These are phyloP conservation scores for Carassius carassius DNA, from an alignment of 2,113 vertebrate genomes.

Conservation along the genomic window DNA sequence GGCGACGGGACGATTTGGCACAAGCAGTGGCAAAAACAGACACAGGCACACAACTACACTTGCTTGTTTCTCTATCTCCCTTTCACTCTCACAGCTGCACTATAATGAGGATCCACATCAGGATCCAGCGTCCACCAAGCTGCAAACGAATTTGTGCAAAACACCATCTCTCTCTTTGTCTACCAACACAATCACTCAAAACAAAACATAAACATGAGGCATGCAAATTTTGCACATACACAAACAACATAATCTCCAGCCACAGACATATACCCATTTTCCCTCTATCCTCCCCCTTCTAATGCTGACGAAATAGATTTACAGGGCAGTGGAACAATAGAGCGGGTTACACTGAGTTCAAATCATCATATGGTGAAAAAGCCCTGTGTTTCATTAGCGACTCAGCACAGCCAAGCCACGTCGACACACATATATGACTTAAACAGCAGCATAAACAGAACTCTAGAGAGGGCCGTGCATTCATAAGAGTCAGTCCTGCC, in stretches of 20 bases:
- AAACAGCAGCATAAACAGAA: conserved; percentile 23
- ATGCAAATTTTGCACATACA: conserved; percentile 32
- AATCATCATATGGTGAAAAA: conserved; percentile 43
- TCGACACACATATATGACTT: not conserved
- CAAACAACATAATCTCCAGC: conserved; percentile 21
- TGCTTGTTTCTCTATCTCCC: not conserved
- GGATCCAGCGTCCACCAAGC: not conserved
- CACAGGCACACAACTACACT: conserved; percentile 8
- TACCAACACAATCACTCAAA: conserved; percentile 31
- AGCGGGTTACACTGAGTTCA: conserved; percentile 49
- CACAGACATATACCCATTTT: not conserved
- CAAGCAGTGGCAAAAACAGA: conserved; percentile 28
- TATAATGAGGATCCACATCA: conserved; percentile 42
- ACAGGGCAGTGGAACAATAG: conserved; percentile 47
- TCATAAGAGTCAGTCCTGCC: not conserved
- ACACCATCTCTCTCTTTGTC: conserved; percentile 31
- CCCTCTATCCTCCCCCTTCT: conserved; percentile 1
- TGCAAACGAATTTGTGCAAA: conserved; percentile 10
- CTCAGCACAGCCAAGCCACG: conserved; percentile 46
- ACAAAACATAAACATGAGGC: conserved; percentile 42
- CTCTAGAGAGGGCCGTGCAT: not conserved
- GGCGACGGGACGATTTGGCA: conserved; percentile 49
- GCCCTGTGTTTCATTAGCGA: conserved; percentile 50
- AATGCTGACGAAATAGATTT: conserved; percentile 39
- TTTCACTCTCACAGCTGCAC: conserved; percentile 45